Conservation (phyloP, 1,140 invertebrate genomes). For the Drosophila fuyamai region DNA sequence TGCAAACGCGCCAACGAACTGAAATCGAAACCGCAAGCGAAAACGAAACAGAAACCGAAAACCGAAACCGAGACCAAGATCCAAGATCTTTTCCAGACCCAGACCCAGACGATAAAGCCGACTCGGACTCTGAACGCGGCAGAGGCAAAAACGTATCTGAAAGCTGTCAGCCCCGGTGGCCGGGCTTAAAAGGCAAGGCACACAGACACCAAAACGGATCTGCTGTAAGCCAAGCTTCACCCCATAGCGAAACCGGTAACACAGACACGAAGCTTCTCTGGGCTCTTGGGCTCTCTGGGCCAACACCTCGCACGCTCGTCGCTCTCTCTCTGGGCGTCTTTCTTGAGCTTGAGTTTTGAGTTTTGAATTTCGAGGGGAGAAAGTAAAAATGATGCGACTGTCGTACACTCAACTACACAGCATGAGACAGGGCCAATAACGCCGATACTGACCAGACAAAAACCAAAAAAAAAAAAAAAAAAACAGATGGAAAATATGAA, state of each 20-base stretch:
- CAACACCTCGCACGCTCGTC: conserved; percentile 9
- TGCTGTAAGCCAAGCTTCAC: conserved; percentile 60
- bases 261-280: conserved; percentile 17
- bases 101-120: conserved; percentile 49
- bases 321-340: conserved; percentile 7
- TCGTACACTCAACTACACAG: conserved; percentile 67
- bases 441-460: conserved; percentile 21
- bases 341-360: conserved; percentile 10
- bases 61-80: conserved; percentile 23
- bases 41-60: conserved; percentile 24
- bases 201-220: conserved; percentile 68
- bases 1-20: conserved; percentile 47
- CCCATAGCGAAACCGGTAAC: conserved; percentile 35
- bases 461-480: conserved; percentile 48
- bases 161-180: conserved; percentile 64
- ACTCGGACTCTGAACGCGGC: conserved; percentile 65
- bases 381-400: conserved; percentile 66
- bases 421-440: conserved; percentile 35
- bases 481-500: conserved; percentile 6
- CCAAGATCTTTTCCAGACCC: conserved; percentile 47
- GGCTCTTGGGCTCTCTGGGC: conserved; percentile 3
- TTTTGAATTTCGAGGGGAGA: conserved; percentile 40
- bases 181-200: conserved; percentile 79
- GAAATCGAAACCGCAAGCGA: conserved; percentile 25
- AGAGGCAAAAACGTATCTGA: conserved; percentile 81